These are phyloP conservation scores for Aplochiton taeniatus DNA, from an alignment of 2,797 vertebrate species.

Conservation along the genomic window DNA sequence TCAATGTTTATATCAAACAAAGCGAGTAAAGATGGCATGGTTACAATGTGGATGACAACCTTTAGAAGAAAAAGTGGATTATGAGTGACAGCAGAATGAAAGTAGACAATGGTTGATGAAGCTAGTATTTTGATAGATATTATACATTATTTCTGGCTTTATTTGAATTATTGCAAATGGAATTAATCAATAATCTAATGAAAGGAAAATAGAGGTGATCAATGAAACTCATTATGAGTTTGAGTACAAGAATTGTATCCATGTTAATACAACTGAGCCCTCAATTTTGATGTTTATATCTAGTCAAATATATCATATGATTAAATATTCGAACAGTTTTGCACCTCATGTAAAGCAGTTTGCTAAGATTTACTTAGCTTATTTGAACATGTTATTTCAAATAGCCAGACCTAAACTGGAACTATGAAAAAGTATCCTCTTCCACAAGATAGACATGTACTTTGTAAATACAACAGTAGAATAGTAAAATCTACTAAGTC, in stretches of 20 bases:
- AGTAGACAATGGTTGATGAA: not conserved
- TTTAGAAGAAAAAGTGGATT: constrained; percentile 9
- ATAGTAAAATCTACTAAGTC: constrained; percentile 3
- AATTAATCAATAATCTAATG: constrained; percentile 2
- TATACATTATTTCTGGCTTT: constrained; percentile 6
- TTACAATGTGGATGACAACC: constrained; percentile 1
- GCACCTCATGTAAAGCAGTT: constrained; percentile 8
- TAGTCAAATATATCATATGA: not conserved
- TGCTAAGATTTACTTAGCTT: constrained; percentile 2
- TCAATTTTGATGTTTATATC: constrained; percentile 1
- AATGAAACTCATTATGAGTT: not conserved
- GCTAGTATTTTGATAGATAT: constrained; percentile 6
- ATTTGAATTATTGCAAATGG: constrained; percentile 9
- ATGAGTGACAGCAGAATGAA: constrained; percentile 6
- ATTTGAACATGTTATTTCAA: constrained; percentile 14
- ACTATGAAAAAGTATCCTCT: not conserved
- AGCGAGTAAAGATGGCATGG: constrained; percentile 6
- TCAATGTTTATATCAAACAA: not conserved
- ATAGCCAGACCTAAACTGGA: constrained; percentile 8
- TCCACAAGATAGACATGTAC: constrained; percentile 10
- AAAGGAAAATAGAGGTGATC: constrained; percentile 7
- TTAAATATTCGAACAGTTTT: constrained; percentile 10
- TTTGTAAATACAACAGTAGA: constrained; percentile 19
- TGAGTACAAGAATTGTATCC: not conserved
- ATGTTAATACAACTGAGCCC: constrained; percentile 1